phyloP scores from a whole-genome alignment of 2,797 vertebrate genomes.

The Gouania willdenowi region DNA sequence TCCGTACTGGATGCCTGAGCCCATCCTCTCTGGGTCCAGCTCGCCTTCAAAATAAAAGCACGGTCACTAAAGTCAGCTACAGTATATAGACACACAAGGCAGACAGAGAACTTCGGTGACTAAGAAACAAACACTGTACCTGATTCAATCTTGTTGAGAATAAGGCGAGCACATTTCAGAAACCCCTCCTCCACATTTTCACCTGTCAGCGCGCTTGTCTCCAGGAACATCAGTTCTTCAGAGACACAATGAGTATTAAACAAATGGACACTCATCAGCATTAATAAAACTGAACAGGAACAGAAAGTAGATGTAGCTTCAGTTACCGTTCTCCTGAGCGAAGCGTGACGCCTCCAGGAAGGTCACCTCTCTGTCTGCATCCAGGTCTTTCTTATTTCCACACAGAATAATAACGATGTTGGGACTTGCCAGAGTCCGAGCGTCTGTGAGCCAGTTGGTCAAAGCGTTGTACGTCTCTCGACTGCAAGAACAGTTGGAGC shows the following conservation, averaged over 20 bases:
- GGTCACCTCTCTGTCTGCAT: slow-evolving; percentile 90
- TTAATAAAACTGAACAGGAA: too few relatives aligned
- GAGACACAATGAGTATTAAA: too few relatives aligned
- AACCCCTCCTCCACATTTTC: slow-evolving; percentile 94
- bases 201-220: slow-evolving; percentile 90
- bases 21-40: slow-evolving; percentile 92
- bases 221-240: slow-evolving; percentile 90
- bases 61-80: neutral
- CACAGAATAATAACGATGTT: slow-evolving; percentile 93
- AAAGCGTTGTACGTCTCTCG: slow-evolving; percentile 91
- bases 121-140: slow-evolving; percentile 62
- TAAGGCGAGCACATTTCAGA: slow-evolving; percentile 90
- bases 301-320: too few relatives aligned
- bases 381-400: slow-evolving; percentile 94
- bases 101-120: neutral
- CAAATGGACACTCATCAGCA: too few relatives aligned
- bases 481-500: too few relatives aligned
- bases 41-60: slow-evolving; percentile 71
- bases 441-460: slow-evolving; percentile 92
- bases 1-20: slow-evolving; percentile 91
- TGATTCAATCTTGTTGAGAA: slow-evolving; percentile 92
- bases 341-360: slow-evolving; percentile 93
- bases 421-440: slow-evolving; percentile 89
- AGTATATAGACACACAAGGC: neutral
- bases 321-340: slow-evolving; percentile 90